These are phyloP conservation scores for Vespertilio murinus DNA, from an alignment of 2,797 vertebrate genomes.

Conservation along the genomic window DNA sequence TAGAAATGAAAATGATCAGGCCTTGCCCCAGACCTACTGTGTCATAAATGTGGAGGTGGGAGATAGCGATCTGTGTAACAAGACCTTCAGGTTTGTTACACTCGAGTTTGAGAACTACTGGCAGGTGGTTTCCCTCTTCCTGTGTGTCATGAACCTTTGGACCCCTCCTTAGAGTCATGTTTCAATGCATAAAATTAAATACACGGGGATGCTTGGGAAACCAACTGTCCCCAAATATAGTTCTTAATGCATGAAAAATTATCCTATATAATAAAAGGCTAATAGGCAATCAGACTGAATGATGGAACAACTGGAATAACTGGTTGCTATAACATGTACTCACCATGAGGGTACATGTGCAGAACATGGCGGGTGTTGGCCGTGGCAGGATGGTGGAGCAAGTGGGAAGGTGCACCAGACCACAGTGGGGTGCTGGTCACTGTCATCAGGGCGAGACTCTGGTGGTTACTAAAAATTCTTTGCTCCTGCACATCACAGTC, in stretches of 20 bases:
- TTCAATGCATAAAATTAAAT: background rate
- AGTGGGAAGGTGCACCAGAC: too few species aligned
- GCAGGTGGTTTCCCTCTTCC: background rate
- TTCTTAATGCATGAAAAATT: slow-evolving; percentile 4
- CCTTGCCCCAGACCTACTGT: background rate
- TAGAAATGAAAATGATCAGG: background rate
- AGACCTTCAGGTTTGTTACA: background rate
- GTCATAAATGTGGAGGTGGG: background rate
- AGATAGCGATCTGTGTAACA: background rate
- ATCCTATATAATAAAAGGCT: background rate
- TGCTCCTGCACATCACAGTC: too few species aligned
- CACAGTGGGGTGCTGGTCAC: too few species aligned
- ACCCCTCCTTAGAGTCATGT: background rate
- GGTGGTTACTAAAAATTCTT: too few species aligned
- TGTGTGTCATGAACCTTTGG: background rate
- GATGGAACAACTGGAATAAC: too few species aligned
- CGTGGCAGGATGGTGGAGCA: too few species aligned
- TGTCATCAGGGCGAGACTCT: too few species aligned
- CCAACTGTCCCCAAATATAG: slow-evolving; percentile 11
- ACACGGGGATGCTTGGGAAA: slow-evolving; percentile 1
- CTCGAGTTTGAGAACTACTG: background rate
- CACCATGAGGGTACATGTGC: too few species aligned
- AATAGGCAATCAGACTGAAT: too few species aligned
- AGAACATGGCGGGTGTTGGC: too few species aligned
- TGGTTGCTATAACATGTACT: too few species aligned